Conservation (phyloP, 2,888 invertebrate genomes). For the Phragmatobia fuliginosa region DNA sequence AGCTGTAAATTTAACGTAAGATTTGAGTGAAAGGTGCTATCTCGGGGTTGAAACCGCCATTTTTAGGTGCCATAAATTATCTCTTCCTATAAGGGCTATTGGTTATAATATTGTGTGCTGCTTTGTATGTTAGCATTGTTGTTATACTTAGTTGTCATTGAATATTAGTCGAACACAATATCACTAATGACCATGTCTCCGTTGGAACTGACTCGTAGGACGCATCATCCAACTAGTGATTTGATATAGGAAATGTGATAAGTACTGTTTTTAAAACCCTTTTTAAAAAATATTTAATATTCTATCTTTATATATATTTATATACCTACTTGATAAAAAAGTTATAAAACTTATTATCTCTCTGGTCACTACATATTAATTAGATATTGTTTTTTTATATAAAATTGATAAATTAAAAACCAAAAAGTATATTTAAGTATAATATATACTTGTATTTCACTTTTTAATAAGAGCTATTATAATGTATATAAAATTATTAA, state of each 20-base stretch:
- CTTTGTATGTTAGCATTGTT: background rate
- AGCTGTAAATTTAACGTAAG: background rate
- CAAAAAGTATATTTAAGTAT: background rate
- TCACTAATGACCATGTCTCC: background rate
- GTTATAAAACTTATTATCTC: background rate
- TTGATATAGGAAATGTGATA: background rate
- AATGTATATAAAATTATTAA: background rate
- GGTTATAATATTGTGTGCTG: background rate
- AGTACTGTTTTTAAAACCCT: background rate
- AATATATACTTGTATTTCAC: background rate
- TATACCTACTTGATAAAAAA: background rate
- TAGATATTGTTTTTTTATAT: background rate
- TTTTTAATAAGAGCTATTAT: background rate
- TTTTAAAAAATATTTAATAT: background rate
- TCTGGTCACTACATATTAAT: background rate
- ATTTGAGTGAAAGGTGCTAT: background rate
- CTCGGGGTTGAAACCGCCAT: background rate
- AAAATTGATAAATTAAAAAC: background rate
- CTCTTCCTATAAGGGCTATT: background rate
- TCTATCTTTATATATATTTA: conserved; percentile 8
- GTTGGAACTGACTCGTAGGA: background rate
- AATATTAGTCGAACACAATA: background rate
- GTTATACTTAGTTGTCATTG: background rate
- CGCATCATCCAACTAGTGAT: background rate
- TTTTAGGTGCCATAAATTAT: background rate